phyloP scores from a whole-genome alignment of 2,797 vertebrate species.

The Thunnus albacares region DNA sequence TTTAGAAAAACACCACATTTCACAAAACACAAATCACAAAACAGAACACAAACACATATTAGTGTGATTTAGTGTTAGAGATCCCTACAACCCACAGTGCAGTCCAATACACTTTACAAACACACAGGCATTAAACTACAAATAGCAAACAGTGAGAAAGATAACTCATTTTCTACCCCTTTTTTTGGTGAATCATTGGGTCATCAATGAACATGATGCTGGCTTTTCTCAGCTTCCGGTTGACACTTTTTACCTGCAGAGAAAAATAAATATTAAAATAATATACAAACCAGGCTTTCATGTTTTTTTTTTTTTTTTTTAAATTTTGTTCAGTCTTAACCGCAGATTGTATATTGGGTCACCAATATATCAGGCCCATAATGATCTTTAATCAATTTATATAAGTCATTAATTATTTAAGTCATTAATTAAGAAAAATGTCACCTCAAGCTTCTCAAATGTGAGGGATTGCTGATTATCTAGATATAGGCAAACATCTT shows the following conservation, averaged over 20 bases:
- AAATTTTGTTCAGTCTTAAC: background rate
- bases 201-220: conserved; percentile 91
- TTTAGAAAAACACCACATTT: no score
- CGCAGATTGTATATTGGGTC: background rate
- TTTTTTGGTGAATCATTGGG: conserved; percentile 73
- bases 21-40: no score
- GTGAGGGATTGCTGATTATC: background rate
- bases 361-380: background rate
- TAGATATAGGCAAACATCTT: background rate
- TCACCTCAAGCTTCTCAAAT: no score
- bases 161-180: conserved; percentile 75
- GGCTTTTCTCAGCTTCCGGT: conserved; percentile 87
- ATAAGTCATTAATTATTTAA: background rate
- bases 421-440: background rate
- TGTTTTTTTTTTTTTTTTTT: background rate
- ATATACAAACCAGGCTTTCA: background rate
- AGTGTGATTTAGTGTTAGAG: background rate
- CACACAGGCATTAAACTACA: background rate
- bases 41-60: background rate
- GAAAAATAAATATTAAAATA: background rate
- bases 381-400: background rate
- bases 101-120: background rate
- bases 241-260: conserved; percentile 90
- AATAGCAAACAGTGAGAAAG: conserved; percentile 12
- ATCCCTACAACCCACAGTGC: background rate